Percentiles rank a stretch among this genome's conserved stretches.
These are phyloP conservation scores for Tetramorium alpestre DNA, from an alignment of 1,140 invertebrate species.

Conservation along the genomic window DNA sequence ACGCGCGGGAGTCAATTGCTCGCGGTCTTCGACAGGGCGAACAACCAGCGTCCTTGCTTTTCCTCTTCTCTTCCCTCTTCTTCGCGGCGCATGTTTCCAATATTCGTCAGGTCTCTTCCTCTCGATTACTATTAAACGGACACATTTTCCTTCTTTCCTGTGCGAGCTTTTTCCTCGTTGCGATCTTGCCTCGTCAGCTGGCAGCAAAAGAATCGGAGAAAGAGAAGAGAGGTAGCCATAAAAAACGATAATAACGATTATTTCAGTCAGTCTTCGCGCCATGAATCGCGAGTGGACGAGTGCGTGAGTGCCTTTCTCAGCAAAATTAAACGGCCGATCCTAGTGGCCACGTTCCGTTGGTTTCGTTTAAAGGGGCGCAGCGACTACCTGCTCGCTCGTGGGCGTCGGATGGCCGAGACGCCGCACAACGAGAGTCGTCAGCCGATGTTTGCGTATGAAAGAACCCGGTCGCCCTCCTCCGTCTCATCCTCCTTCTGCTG, in stretches of 20 bases:
- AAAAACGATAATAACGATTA: neutral
- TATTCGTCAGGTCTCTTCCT: neutral
- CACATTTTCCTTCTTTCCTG: neutral
- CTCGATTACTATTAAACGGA: neutral
- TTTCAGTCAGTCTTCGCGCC: neutral
- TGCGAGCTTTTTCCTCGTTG: neutral
- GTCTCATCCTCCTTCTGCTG: slow-evolving; percentile 67
- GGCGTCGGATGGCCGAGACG: slow-evolving; percentile 17
- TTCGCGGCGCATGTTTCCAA: neutral
- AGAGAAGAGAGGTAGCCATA: neutral
- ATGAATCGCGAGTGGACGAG: slow-evolving; percentile 20
- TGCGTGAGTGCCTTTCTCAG: slow-evolving; percentile 21
- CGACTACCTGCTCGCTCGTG: slow-evolving; percentile 15
- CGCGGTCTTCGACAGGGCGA: slow-evolving; percentile 82
- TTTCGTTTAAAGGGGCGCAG: slow-evolving; percentile 8
- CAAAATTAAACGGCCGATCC: neutral
- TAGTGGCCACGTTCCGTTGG: neutral
- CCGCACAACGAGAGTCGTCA: slow-evolving; percentile 50
- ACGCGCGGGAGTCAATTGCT: slow-evolving; percentile 84
- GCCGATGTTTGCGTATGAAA: slow-evolving; percentile 75
- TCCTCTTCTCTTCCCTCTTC: slow-evolving; percentile 37
- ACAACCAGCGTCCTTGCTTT: slow-evolving; percentile 60
- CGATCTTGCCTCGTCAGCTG: neutral
- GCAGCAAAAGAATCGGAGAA: neutral
- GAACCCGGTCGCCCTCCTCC: slow-evolving; percentile 62